These are phyloP conservation scores for Papilio protenor DNA, from an alignment of 2,888 invertebrate species.

Conservation along the genomic window DNA sequence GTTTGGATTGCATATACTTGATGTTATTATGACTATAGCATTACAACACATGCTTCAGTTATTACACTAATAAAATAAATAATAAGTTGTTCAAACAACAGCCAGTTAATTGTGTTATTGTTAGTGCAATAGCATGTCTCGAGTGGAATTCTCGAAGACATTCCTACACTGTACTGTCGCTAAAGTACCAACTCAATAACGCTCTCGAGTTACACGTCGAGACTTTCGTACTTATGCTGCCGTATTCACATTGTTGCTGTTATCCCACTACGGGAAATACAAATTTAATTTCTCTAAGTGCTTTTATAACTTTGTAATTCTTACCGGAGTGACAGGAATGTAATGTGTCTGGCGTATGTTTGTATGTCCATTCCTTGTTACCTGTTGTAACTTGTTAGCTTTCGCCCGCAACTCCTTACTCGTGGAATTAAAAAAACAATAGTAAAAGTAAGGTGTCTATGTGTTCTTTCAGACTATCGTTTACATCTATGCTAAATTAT, in stretches of 20 bases:
- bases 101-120: slow-evolving; percentile 16
- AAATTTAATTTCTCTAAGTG: slow-evolving; percentile 15
- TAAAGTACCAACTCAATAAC: slow-evolving; percentile 43
- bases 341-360: neutral
- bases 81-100: neutral
- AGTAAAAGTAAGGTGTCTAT: too few relatives aligned
- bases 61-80: neutral
- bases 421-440: too few relatives aligned
- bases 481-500: too few relatives aligned
- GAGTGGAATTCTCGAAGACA: slow-evolving; percentile 36
- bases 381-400: neutral
- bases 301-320: slow-evolving; percentile 8
- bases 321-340: neutral
- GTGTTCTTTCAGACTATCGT: too few relatives aligned
- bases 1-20: neutral
- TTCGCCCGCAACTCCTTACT: too few relatives aligned
- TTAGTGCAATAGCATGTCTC: slow-evolving; percentile 30
- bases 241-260: slow-evolving; percentile 25
- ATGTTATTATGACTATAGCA: neutral
- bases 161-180: slow-evolving; percentile 37
- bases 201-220: slow-evolving; percentile 36
- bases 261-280: slow-evolving; percentile 13
- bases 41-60: neutral
- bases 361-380: neutral
- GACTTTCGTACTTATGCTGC: slow-evolving; percentile 37